Conservation (phyloP, 2,888 invertebrate genomes). For the Pandemis heparana region DNA sequence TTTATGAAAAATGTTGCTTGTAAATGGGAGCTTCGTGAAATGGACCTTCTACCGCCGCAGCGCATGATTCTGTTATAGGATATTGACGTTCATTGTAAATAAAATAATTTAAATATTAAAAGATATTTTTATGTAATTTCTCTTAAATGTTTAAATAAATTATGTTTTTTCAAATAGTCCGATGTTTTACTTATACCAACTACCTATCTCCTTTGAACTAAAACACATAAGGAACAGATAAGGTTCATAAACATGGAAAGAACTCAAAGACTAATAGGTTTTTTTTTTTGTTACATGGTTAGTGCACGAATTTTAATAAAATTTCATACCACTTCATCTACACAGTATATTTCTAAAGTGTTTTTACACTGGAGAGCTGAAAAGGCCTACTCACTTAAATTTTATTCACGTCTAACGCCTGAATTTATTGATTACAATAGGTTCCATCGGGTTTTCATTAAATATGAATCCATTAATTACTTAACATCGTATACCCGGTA, state of each 20-base stretch:
- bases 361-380: too few species aligned
- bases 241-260: too few species aligned
- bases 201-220: background rate
- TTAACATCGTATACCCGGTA: background rate
- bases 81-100: conserved; percentile 31
- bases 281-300: too few species aligned
- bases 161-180: conserved; percentile 25
- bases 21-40: background rate
- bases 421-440: background rate
- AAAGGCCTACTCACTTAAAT: too few species aligned
- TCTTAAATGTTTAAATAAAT: conserved; percentile 42
- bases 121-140: conserved; percentile 38
- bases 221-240: background rate
- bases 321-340: too few species aligned
- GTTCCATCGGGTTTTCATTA: background rate
- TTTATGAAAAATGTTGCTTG: background rate
- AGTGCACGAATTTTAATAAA: too few species aligned
- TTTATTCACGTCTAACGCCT: background rate
- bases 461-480: background rate
- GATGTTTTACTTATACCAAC: background rate
- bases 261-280: too few species aligned
- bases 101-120: conserved; percentile 27
- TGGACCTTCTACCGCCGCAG: background rate
- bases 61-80: background rate
- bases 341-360: too few species aligned